Evolutionary conservation across 2,888 invertebrate genomes (phyloP).

Genomic region (Andrena bucephala): DNA sequence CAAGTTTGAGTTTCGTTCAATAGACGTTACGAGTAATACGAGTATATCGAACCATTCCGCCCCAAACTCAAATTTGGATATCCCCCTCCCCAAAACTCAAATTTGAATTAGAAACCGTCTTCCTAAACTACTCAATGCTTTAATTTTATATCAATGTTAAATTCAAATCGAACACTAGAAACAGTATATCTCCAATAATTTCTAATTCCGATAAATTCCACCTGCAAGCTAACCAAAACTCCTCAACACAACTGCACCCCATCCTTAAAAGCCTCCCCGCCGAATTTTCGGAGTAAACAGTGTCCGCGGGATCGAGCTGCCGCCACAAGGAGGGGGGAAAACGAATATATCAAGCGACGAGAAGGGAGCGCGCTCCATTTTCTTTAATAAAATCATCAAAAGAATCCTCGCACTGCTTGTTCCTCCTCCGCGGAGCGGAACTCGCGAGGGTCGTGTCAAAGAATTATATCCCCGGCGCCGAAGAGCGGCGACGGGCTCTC

Average conservation of each 20-base stretch:
- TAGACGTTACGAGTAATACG: no score
- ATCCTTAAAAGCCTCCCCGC: not conserved
- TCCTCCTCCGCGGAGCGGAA: conserved; percentile 9
- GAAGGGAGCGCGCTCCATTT: conserved; percentile 19
- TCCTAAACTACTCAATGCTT: no score
- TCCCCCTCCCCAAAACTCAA: no score
- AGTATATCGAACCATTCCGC: no score
- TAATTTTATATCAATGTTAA: no score
- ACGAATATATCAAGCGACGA: conserved; percentile 40
- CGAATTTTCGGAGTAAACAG: conserved; percentile 26
- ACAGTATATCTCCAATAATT: not conserved
- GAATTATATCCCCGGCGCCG: conserved; percentile 25
- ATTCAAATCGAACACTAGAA: no score
- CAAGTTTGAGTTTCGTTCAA: no score
- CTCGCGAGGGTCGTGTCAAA: conserved; percentile 15
- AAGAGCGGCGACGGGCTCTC: not conserved
- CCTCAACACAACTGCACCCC: not conserved
- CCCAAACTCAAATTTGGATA: no score
- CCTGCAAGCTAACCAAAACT: not conserved
- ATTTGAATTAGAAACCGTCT: no score
- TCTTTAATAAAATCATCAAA: conserved; percentile 16
- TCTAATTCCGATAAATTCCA: not conserved
- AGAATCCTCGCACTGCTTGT: conserved; percentile 31
- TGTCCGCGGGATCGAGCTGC: not conserved
- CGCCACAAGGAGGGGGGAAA: conserved; percentile 5